Evolutionary conservation across 2,797 vertebrate genomes (phyloP).

Genomic region (Phoeniculus purpureus): DNA sequence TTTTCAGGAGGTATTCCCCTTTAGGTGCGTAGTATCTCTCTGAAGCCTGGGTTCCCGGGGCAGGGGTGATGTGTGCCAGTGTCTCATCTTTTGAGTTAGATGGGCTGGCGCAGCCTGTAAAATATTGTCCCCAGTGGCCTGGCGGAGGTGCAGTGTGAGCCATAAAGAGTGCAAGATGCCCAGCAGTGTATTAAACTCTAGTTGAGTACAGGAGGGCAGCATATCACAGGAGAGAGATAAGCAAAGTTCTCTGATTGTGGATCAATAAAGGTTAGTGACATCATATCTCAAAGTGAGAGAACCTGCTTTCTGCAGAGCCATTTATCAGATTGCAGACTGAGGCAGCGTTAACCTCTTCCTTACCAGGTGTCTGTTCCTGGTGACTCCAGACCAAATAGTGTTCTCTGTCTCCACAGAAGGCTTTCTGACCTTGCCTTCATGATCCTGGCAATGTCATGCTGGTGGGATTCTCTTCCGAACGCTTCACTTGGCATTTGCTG

Average conservation of each 20-base stretch:
- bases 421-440: not conserved
- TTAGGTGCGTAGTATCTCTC: accelerated
- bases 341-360: slow-evolving; percentile 78
- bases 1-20: not conserved
- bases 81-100: not conserved
- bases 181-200: slow-evolving; percentile 96
- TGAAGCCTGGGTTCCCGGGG: not conserved
- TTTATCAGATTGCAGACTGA: slow-evolving; percentile 88
- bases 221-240: slow-evolving; percentile 94
- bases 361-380: not conserved
- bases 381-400: not conserved
- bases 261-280: slow-evolving; percentile 99
- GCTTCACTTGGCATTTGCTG: accelerated
- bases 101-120: not conserved
- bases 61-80: not conserved
- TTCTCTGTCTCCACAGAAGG: not conserved
- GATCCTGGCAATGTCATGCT: not conserved
- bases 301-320: slow-evolving; percentile 88
- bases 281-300: slow-evolving; percentile 98
- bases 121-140: slow-evolving; percentile 38
- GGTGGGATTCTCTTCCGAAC: accelerated
- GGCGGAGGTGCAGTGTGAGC: slow-evolving; percentile 24
- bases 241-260: slow-evolving; percentile 89
- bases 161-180: slow-evolving; percentile 61
- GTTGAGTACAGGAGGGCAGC: slow-evolving; percentile 89